Conservation (phyloP, 2,113 vertebrate species). For the Chloropsis cyanopogon region DNA sequence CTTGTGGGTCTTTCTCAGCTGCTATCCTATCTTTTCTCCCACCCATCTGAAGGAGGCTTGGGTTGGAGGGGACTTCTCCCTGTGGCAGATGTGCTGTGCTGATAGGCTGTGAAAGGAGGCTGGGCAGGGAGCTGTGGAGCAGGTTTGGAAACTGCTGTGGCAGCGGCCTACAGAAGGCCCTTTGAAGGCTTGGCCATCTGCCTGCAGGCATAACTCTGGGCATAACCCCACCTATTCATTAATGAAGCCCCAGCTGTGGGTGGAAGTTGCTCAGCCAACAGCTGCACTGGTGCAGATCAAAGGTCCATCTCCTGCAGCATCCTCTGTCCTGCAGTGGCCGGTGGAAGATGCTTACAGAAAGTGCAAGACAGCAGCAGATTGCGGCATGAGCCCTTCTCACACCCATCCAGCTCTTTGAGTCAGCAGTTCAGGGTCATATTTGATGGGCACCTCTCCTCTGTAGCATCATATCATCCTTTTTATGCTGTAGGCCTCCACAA, state of each 20-base stretch:
- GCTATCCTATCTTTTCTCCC: background rate
- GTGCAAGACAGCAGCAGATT: background rate
- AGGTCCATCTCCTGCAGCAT: background rate
- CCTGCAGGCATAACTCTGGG: background rate
- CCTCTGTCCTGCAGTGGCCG: background rate
- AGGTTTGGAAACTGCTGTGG: slow-evolving; percentile 44
- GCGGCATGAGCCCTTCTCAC: background rate
- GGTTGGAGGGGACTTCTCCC: slow-evolving; percentile 5
- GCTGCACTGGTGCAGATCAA: background rate
- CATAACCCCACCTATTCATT: background rate
- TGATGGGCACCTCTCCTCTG: background rate
- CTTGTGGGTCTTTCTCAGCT: background rate
- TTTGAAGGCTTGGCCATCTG: slow-evolving; percentile 32
- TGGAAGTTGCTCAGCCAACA: background rate
- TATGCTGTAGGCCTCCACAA: background rate
- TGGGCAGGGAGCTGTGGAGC: slow-evolving; percentile 27
- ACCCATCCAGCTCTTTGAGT: background rate
- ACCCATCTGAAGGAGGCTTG: slow-evolving; percentile 27
- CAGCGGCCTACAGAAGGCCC: background rate
- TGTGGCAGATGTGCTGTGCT: background rate
- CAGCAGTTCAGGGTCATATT: background rate
- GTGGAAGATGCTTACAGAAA: background rate
- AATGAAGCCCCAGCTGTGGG: background rate
- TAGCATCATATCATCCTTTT: background rate
- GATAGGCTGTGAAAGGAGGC: background rate